Evolutionary conservation across 1,140 invertebrate species (phyloP).

Genomic region (Coptotermes formosanus): DNA sequence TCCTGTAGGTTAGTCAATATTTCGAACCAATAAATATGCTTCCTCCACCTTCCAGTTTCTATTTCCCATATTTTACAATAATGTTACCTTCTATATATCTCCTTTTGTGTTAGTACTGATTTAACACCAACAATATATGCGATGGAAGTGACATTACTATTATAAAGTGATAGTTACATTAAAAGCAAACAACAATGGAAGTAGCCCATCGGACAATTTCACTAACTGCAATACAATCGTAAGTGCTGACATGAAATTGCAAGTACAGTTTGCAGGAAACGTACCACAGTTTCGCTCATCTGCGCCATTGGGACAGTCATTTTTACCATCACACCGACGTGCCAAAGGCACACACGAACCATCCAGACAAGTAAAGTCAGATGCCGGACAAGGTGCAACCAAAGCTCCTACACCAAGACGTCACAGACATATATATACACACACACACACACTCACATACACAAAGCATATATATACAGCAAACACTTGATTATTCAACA

Average conservation of each 20-base stretch:
- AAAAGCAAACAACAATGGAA: not conserved
- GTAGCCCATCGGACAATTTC: no score
- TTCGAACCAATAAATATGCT: no score
- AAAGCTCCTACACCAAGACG: conserved; percentile 10
- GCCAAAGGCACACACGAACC: conserved; percentile 60
- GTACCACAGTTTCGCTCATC: conserved; percentile 58
- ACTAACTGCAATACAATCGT: no score
- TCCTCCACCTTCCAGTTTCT: no score
- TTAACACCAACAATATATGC: not conserved
- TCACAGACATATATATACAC: not conserved
- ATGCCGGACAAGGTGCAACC: conserved; percentile 53
- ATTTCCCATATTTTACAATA: no score
- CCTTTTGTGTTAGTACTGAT: no score
- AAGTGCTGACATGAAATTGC: no score
- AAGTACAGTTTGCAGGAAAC: not conserved
- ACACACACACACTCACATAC: not conserved
- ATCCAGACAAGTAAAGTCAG: conserved; percentile 60
- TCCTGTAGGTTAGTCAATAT: no score
- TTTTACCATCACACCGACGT: conserved; percentile 62
- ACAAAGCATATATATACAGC: not conserved
- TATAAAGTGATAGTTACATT: not conserved
- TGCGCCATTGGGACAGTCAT: conserved; percentile 64
- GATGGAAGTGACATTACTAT: not conserved
- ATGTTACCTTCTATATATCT: no score
- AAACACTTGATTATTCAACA: not conserved